A percentile compares a stretch with the other conserved stretches of the same genome.
These are phyloP conservation scores for Drosophila suzukii DNA, from an alignment of 1,140 invertebrate species.

Conservation along the genomic window DNA sequence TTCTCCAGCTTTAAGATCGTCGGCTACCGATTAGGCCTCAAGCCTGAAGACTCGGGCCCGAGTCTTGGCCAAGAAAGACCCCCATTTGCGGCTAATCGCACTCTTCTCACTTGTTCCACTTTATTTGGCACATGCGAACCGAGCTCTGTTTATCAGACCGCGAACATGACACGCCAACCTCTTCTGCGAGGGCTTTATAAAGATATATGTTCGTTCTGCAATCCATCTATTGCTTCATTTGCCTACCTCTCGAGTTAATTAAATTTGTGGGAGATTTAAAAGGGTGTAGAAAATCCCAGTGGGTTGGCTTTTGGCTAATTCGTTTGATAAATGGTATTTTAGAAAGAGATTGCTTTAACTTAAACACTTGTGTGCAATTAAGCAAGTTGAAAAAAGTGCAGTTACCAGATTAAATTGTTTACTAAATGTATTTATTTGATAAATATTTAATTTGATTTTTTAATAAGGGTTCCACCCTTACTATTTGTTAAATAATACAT, in stretches of 20 bases:
- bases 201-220: slow-evolving; percentile 22
- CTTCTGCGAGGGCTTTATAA: slow-evolving; percentile 9
- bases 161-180: slow-evolving; percentile 37
- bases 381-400: no score
- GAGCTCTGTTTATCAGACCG: slow-evolving; percentile 34
- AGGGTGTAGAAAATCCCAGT: neutral
- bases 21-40: slow-evolving; percentile 15
- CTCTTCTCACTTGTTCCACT: slow-evolving; percentile 58
- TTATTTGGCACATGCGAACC: slow-evolving; percentile 65
- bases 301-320: neutral
- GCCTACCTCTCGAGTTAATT: slow-evolving; percentile 36
- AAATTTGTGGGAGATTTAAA: neutral
- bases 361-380: no score
- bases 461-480: no score
- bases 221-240: slow-evolving; percentile 33
- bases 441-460: no score
- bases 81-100: slow-evolving; percentile 21
- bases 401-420: no score
- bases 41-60: neutral
- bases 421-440: no score
- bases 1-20: slow-evolving; percentile 22
- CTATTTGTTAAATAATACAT: no score
- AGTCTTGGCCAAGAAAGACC: slow-evolving; percentile 30
- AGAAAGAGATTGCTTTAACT: neutral
- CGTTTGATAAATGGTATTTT: neutral